Evolutionary conservation across 1,140 invertebrate genomes (phyloP).

Genomic region (Zaprionus lachaisei): DNA sequence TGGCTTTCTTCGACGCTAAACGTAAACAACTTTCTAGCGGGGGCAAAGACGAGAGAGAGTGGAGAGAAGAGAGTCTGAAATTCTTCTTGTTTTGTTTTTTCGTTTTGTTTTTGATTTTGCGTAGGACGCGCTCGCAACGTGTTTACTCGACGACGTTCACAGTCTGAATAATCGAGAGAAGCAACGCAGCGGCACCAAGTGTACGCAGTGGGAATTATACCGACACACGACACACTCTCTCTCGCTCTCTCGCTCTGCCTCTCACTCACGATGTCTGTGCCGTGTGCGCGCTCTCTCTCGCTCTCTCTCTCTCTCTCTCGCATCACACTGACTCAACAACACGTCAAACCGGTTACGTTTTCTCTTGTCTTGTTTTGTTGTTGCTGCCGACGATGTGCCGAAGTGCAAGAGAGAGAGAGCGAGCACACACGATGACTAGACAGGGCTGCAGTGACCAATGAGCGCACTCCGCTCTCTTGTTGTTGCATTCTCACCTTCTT

Average conservation of each 20-base stretch:
- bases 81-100: constrained; percentile 32
- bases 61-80: constrained; percentile 14
- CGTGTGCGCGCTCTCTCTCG: constrained; percentile 13
- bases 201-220: constrained; percentile 62
- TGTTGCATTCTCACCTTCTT: constrained; percentile 54
- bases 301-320: constrained; percentile 15
- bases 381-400: constrained; percentile 7
- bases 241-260: constrained; percentile 3
- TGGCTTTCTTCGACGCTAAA: background rate
- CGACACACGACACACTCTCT: constrained; percentile 21
- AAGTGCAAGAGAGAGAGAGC: constrained; percentile 16
- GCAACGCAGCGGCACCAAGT: constrained; percentile 69
- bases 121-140: constrained; percentile 73
- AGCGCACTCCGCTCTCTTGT: constrained; percentile 36
- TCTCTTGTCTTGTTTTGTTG: constrained; percentile 5
- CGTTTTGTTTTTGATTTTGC: constrained; percentile 29
- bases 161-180: constrained; percentile 78
- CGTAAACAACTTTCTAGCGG: constrained; percentile 52
- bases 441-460: constrained; percentile 18
- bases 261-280: background rate
- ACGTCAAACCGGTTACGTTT: constrained; percentile 48
- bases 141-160: constrained; percentile 83
- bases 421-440: constrained; percentile 4
- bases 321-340: constrained; percentile 36
- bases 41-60: background rate